phyloP scores from a whole-genome alignment of 2,888 invertebrate species.

The Fragum sueziense region DNA sequence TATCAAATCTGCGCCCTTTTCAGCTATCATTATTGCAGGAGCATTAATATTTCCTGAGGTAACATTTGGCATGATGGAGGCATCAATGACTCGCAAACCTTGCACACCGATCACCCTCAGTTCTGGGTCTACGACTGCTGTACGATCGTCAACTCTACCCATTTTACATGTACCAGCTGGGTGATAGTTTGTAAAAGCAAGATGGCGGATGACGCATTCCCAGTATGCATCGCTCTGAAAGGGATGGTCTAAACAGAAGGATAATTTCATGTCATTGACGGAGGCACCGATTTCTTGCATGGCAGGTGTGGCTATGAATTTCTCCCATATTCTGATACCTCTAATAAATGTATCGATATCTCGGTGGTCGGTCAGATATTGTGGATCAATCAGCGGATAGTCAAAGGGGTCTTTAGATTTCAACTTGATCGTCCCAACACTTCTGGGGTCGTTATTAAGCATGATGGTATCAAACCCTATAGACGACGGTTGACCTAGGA shows the following conservation, averaged over 20 bases:
- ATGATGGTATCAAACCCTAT: not conserved
- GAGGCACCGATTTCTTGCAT: conserved; percentile 50
- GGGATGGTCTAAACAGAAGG: conserved; percentile 41
- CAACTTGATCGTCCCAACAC: conserved; percentile 90
- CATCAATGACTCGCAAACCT: not conserved
- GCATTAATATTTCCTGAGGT: conserved; percentile 10
- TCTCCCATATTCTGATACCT: conserved; percentile 47
- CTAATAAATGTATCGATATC: conserved; percentile 84
- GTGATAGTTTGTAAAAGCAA: conserved; percentile 83
- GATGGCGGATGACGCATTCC: conserved; percentile 53
- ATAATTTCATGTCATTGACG: conserved; percentile 38
- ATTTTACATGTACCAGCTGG: conserved; percentile 90
- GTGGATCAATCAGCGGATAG: conserved; percentile 93
- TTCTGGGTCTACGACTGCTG: conserved; percentile 87
- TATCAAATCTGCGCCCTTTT: conserved; percentile 2
- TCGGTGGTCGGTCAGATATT: conserved; percentile 88
- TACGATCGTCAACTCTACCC: conserved; percentile 83
- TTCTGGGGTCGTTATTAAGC: conserved; percentile 85
- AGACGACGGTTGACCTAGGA: conserved; percentile 11
- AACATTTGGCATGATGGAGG: conserved; percentile 64
- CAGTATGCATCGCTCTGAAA: conserved; percentile 59
- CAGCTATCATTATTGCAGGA: conserved; percentile 1
- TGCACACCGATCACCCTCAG: not conserved
- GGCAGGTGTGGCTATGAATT: conserved; percentile 43
- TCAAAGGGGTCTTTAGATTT: conserved; percentile 89